These are phyloP conservation scores for Actenoides lindsayi DNA, from an alignment of 2,113 vertebrate species.

Conservation along the genomic window DNA sequence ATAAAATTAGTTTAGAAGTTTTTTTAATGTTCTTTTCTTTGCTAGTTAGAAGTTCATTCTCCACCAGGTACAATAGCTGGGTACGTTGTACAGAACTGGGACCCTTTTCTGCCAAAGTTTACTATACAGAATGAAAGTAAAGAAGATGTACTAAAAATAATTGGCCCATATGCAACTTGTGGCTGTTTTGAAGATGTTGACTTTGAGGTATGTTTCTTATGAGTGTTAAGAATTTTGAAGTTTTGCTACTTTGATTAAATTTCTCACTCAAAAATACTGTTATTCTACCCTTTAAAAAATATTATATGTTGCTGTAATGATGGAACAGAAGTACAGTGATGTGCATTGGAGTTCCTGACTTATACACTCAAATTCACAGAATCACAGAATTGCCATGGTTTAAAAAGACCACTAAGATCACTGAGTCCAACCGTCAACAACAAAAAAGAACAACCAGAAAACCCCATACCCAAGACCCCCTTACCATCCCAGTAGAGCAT, in stretches of 20 bases:
- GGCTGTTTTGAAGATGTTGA: constrained; percentile 81
- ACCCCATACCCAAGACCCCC: no score
- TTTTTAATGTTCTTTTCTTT: constrained; percentile 7
- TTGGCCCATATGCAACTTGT: constrained; percentile 78
- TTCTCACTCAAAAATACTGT: neutral
- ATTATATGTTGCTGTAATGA: neutral
- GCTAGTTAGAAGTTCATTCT: constrained; percentile 81
- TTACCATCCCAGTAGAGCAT: no score
- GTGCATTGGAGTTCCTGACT: neutral
- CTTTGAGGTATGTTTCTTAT: constrained; percentile 77
- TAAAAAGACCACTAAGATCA: no score
- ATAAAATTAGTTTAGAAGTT: neutral
- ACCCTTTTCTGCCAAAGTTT: constrained; percentile 82
- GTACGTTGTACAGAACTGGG: constrained; percentile 82
- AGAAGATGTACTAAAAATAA: constrained; percentile 81
- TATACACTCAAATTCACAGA: neutral
- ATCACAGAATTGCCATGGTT: no score
- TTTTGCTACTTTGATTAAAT: neutral
- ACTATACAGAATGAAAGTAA: constrained; percentile 79
- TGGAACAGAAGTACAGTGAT: neutral
- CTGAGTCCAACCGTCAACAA: no score
- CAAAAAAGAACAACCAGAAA: no score
- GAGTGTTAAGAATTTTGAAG: neutral
- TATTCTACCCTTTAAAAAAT: neutral
- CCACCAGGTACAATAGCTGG: constrained; percentile 79